Conservation (phyloP, 2,113 vertebrate genomes). For the Petromus typicus region DNA sequence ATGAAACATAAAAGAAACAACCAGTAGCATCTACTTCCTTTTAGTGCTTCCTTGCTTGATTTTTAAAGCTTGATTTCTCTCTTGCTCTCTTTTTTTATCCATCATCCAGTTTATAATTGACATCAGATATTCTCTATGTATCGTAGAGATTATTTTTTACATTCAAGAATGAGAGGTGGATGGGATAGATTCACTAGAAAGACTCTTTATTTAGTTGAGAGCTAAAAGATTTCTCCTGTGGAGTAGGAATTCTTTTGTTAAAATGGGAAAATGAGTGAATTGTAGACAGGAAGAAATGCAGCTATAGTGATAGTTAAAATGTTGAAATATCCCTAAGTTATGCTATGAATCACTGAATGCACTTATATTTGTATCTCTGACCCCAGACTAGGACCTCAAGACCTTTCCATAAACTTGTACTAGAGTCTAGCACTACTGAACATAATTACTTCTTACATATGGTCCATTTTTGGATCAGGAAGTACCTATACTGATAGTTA, state of each 20-base stretch:
- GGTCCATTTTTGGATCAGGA: neutral
- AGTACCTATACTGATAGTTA: neutral
- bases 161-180: neutral
- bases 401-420: neutral
- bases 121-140: neutral
- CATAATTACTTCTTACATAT: neutral
- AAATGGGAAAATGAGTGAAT: neutral
- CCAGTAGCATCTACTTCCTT: neutral
- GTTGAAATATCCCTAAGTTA: neutral
- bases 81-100: neutral
- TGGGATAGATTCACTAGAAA: neutral
- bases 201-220: neutral
- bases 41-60: neutral
- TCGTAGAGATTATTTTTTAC: neutral
- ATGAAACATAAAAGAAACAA: conserved; percentile 13
- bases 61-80: neutral
- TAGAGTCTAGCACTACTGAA: neutral
- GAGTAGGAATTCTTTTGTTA: neutral
- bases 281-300: neutral
- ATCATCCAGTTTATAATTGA: neutral
- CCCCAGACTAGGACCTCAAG: neutral
- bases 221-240: neutral
- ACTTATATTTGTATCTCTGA: neutral
- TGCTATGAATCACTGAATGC: neutral
- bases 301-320: neutral